A percentile compares a stretch with the other conserved stretches of the same genome.
These are phyloP conservation scores for Elysia chlorotica DNA, from an alignment of 1,140 invertebrate species.

Conservation along the genomic window DNA sequence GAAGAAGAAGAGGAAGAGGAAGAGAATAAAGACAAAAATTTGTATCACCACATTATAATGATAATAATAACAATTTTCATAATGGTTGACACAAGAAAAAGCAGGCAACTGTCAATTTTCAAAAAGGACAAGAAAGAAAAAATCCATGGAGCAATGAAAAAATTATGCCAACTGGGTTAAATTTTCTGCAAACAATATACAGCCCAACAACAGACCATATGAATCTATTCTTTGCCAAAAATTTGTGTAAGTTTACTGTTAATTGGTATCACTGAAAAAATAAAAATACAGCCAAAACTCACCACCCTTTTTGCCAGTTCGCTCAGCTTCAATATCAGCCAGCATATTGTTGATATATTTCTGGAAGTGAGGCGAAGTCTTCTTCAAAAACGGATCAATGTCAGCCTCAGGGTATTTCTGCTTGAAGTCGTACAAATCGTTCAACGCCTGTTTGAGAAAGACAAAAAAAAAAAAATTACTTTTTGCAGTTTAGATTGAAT, in stretches of 20 bases:
- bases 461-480: no score
- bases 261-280: not conserved
- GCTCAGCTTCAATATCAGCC: constrained; percentile 74
- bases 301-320: constrained; percentile 30
- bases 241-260: not conserved
- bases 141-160: not conserved
- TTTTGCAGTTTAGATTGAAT: no score
- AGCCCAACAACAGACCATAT: not conserved
- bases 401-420: constrained; percentile 88
- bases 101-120: no score
- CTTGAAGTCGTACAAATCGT: constrained; percentile 88
- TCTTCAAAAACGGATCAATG: constrained; percentile 86
- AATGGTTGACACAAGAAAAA: no score
- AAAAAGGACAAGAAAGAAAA: not conserved
- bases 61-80: no score
- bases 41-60: no score
- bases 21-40: no score
- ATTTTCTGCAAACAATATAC: not conserved
- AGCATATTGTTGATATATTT: constrained; percentile 89
- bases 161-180: not conserved
- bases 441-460: constrained; percentile 81
- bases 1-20: no score
- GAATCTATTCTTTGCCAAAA: not conserved
- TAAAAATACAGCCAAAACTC: not conserved
- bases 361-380: constrained; percentile 88